Evolutionary conservation across 2,113 vertebrate species (phyloP).

Genomic region (Xenopus borealis): DNA sequence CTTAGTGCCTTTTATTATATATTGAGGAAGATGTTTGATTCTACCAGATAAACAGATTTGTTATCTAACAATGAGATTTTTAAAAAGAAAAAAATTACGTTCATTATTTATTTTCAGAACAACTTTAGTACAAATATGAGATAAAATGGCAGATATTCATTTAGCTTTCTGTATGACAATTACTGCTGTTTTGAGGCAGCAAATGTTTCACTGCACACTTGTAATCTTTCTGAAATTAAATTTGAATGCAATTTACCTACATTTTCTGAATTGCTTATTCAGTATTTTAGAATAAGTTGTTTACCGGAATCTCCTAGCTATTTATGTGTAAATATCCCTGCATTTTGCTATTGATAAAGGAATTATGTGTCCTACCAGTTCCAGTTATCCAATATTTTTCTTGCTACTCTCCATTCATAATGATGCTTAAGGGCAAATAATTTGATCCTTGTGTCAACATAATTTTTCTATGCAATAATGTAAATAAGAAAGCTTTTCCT

Average conservation of each 20-base stretch:
- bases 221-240: conserved; percentile 51
- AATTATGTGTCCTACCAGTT: conserved; percentile 49
- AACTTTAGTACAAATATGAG: too few species aligned
- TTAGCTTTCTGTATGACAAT: background rate
- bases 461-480: conserved; percentile 50
- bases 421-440: conserved; percentile 53
- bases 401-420: conserved; percentile 51
- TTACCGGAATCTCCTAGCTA: conserved; percentile 58
- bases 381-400: conserved; percentile 51
- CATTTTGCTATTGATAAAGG: conserved; percentile 54
- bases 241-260: conserved; percentile 48
- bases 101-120: too few species aligned
- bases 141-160: background rate
- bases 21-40: too few species aligned
- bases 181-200: background rate
- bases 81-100: too few species aligned
- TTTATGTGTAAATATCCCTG: conserved; percentile 66
- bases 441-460: conserved; percentile 56
- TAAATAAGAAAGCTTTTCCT: conserved; percentile 54
- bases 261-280: conserved; percentile 55
- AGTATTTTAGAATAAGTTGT: conserved; percentile 52
- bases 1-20: too few species aligned
- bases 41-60: too few species aligned
- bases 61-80: too few species aligned
- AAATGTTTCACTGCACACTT: conserved; percentile 3